Evolutionary conservation across 2,888 invertebrate genomes (phyloP), one percentile per base, ranked within the genome.

Genomic region (Thecophora atra): DNA sequence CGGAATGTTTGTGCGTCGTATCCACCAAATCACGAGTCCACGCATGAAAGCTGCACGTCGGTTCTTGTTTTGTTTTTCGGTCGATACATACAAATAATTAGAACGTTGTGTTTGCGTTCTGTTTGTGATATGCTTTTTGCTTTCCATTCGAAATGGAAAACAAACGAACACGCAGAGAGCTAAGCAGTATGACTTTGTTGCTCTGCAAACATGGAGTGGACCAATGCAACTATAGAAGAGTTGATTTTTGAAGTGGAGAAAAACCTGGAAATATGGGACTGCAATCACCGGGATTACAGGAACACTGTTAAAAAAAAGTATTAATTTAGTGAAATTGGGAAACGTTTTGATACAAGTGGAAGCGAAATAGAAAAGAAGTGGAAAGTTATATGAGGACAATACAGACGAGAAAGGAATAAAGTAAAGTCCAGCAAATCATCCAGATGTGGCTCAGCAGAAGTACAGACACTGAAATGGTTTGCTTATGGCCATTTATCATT

Each of bases 191-290:
- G 13, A 47, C 15, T 47, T 47, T 47, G 47, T 47, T 47, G 47
- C 11, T 47, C 47, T n/a, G n/a, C n/a, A n/a, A n/a, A n/a, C n/a
- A 47, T 47, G 47, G 47, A 47, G 47, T 47, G 47, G 47, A 47
- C 47, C 6, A 47, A 47, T 47, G 13, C 3, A 11, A 47, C 6
- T 11, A 47, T 11, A 47, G 47, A 11, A 17, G 47, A 47, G n/a
- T 17, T 47, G 15, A 47, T 47, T 47, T 47, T 17, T 17, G 47
- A 47, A 47, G 47, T 47, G 6, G 47, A 47, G 47, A 6, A 47
- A 47, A 47, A 47, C 13, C 47, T 17, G 6, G 47, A 11, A 13
- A 47, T 47, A 47, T 47, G 47, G 47, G 47, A 47, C 15, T 47
- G n/a, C 47, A 47, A 4, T 47, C 11, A 47, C 13, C 6, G 13